Percentiles rank a stretch among this genome's conserved stretches.
Conservation (phyloP, 2,113 vertebrate genomes). For the Hystrix brachyura region DNA sequence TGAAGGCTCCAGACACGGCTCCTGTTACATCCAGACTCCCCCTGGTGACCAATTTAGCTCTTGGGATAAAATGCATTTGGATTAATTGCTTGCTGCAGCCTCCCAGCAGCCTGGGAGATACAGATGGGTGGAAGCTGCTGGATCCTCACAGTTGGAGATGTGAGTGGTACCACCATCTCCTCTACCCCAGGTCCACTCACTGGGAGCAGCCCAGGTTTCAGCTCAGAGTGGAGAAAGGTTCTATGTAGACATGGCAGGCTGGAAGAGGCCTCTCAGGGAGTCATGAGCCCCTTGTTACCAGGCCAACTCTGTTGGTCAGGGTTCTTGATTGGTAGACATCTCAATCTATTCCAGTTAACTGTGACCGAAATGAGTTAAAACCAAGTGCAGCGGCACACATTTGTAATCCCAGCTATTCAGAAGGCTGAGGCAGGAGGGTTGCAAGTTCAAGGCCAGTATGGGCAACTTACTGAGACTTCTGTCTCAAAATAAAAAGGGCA, state of each 20-base stretch:
- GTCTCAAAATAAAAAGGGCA: neutral
- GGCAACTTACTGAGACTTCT: neutral
- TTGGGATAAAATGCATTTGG: neutral
- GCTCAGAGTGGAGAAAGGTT: neutral
- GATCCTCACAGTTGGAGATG: neutral
- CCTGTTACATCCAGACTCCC: slow-evolving; percentile 27
- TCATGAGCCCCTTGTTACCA: fast-evolving
- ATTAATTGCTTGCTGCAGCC: neutral
- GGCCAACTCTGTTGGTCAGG: neutral
- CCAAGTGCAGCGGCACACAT: neutral
- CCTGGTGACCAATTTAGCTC: slow-evolving; percentile 52
- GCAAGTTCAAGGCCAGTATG: neutral
- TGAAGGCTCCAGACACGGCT: neutral
- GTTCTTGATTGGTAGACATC: neutral
- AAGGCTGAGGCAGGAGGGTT: neutral
- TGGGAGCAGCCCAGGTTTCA: neutral
- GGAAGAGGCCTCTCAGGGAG: too few species aligned
- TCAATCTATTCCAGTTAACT: neutral
- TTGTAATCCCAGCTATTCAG: neutral
- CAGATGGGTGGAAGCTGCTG: neutral
- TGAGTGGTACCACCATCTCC: neutral
- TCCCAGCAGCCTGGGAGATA: slow-evolving; percentile 23
- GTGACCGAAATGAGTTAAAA: neutral
- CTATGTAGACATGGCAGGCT: fast-evolving
- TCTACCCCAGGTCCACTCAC: neutral